Percentiles rank a stretch among this genome's conserved stretches.
These are phyloP conservation scores for Eupsittula cactorum DNA, from an alignment of 2,113 vertebrate genomes.

Conservation along the genomic window DNA sequence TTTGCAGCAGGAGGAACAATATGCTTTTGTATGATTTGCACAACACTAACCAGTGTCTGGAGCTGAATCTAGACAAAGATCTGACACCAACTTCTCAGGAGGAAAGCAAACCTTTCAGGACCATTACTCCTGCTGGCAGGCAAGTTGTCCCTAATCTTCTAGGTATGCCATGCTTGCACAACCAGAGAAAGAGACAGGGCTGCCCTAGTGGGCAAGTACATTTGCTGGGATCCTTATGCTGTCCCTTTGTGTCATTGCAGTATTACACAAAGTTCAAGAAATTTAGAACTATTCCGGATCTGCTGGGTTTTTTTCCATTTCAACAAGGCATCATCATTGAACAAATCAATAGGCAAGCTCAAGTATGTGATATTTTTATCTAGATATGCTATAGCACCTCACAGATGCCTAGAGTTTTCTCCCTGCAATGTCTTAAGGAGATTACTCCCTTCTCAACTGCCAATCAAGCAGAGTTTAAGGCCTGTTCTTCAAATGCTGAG, in stretches of 20 bases:
- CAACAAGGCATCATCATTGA: background rate
- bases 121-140: background rate
- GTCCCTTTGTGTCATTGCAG: background rate
- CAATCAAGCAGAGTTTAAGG: background rate
- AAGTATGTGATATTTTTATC: background rate
- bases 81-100: background rate
- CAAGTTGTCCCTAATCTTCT: background rate
- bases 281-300: background rate
- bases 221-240: background rate
- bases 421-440: background rate
- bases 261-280: background rate
- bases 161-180: fast-evolving
- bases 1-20: background rate
- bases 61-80: background rate
- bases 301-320: background rate
- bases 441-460: background rate
- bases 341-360: background rate
- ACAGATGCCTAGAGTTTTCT: background rate
- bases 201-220: background rate
- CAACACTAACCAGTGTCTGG: background rate
- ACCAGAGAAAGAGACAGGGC: fast-evolving
- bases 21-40: background rate
- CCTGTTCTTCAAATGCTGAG: background rate
- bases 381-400: background rate
- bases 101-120: background rate